phyloP scores from a whole-genome alignment of 2,888 invertebrate genomes.

The Acrobasis consociella region DNA sequence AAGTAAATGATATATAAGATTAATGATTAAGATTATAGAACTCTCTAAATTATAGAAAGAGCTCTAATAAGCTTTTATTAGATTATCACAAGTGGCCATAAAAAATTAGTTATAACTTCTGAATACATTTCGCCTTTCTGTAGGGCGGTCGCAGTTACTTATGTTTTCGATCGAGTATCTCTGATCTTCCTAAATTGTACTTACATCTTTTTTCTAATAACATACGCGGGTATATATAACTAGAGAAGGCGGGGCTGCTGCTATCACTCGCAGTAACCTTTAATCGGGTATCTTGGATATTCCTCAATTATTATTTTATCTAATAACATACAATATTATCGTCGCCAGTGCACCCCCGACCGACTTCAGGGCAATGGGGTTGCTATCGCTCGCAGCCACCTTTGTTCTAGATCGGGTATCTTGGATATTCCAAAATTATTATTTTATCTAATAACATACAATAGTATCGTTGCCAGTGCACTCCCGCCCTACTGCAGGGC shows the following conservation, averaged over 20 bases:
- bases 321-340: not conserved
- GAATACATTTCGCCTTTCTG: constrained; percentile 33
- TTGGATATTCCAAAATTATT: constrained; percentile 24
- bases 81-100: too few species aligned
- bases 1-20: too few species aligned
- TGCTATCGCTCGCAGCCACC: constrained; percentile 56
- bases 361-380: constrained; percentile 37
- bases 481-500: not conserved
- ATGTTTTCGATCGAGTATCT: constrained; percentile 65
- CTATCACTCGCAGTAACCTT: constrained; percentile 59
- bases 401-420: constrained; percentile 63
- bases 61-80: too few species aligned
- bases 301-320: not conserved
- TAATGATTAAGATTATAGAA: too few species aligned
- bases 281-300: constrained; percentile 52
- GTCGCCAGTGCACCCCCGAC: not conserved
- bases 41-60: too few species aligned
- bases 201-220: too few species aligned
- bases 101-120: too few species aligned
- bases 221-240: too few species aligned
- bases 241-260: constrained; percentile 47
- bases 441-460: too few species aligned
- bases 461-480: too few species aligned
- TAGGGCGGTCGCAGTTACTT: constrained; percentile 54
- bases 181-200: constrained; percentile 19